These are phyloP conservation scores for Origma solitaria DNA, from an alignment of 2,113 vertebrate genomes.

Conservation along the genomic window DNA sequence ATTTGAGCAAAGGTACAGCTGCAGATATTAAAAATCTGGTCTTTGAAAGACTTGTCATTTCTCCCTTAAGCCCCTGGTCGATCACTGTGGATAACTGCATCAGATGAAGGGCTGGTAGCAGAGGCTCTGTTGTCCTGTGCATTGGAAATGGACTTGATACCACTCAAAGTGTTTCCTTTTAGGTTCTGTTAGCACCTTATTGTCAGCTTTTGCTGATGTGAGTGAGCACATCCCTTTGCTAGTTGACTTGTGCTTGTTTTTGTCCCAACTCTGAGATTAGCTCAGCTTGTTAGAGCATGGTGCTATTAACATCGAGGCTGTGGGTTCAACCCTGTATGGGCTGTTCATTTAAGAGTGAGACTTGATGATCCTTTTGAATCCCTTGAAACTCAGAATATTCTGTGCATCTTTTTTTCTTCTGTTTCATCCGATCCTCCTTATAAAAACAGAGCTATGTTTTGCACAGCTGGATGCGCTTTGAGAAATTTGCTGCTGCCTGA, in stretches of 20 bases:
- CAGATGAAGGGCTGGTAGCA: neutral
- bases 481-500: slow-evolving; percentile 26
- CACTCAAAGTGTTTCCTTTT: neutral
- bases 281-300: neutral
- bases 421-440: slow-evolving; percentile 13
- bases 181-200: neutral
- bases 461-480: slow-evolving; percentile 28
- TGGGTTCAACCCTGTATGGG: neutral
- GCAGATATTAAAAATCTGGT: neutral
- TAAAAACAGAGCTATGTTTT: neutral
- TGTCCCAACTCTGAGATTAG: no score
- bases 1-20: neutral
- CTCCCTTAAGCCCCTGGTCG: neutral
- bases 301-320: accelerated
- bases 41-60: neutral
- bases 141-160: neutral
- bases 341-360: no score
- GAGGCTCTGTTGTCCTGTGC: neutral
- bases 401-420: neutral
- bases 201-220: neutral
- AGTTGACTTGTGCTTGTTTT: neutral
- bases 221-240: neutral
- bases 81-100: neutral
- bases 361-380: no score
- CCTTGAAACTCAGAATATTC: neutral